These are phyloP conservation scores for Cynodonichthys magdalenae DNA, from an alignment of 2,797 vertebrate species.

Conservation along the genomic window DNA sequence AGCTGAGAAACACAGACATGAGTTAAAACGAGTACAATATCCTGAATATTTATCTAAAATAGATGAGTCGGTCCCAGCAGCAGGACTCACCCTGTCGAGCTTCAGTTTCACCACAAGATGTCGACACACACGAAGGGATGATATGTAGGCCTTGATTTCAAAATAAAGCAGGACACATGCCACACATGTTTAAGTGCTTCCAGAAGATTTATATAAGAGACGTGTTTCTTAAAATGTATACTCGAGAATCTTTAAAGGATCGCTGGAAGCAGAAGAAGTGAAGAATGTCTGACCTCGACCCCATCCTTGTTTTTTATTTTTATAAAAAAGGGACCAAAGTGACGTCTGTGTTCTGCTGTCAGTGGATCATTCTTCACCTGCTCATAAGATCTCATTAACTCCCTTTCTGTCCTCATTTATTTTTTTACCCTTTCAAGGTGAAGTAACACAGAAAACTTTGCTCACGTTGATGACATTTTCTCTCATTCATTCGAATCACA, in stretches of 20 bases:
- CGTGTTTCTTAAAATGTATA: slow-evolving; percentile 9
- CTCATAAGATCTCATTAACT: slow-evolving; percentile 50
- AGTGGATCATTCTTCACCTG: slow-evolving; percentile 59
- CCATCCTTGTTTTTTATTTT: slow-evolving; percentile 7
- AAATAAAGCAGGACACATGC: slow-evolving; percentile 20
- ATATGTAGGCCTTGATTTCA: slow-evolving; percentile 21
- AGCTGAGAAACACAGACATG: not conserved
- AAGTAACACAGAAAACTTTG: slow-evolving; percentile 26
- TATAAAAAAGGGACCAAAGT: slow-evolving; percentile 44
- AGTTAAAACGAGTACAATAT: not conserved
- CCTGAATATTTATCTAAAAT: not conserved
- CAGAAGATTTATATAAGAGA: slow-evolving; percentile 10
- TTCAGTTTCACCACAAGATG: slow-evolving; percentile 51
- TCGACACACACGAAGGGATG: slow-evolving; percentile 28
- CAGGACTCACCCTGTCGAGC: slow-evolving; percentile 14
- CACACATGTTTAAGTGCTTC: slow-evolving; percentile 23
- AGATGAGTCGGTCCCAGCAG: not conserved
- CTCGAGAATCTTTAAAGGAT: slow-evolving; percentile 33
- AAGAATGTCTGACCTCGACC: slow-evolving; percentile 47
- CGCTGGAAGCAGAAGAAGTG: slow-evolving; percentile 23
- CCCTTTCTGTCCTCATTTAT: slow-evolving; percentile 21
- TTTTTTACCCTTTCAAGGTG: slow-evolving; percentile 27
- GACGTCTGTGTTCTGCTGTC: slow-evolving; percentile 49
- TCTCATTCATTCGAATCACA: slow-evolving; percentile 1
- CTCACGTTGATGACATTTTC: slow-evolving; percentile 29